phyloP scores from a whole-genome alignment of 2,113 vertebrate genomes.

The Pelusios castaneus region DNA sequence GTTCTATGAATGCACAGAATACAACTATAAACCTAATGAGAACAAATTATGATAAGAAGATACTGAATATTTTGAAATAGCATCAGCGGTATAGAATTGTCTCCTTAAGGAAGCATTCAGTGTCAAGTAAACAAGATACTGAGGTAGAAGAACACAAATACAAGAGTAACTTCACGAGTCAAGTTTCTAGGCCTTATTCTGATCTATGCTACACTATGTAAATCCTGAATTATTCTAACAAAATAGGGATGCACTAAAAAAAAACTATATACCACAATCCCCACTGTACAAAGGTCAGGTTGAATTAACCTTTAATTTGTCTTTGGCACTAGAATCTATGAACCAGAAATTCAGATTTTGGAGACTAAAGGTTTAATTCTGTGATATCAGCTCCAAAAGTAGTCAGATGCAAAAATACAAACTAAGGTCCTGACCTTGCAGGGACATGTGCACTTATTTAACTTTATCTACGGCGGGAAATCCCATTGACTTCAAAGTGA shows the following conservation, averaged over 20 bases:
- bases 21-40: neutral
- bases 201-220: neutral
- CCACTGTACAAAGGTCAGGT: neutral
- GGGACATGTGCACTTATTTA: neutral
- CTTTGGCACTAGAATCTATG: neutral
- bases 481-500: neutral
- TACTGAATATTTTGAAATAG: neutral
- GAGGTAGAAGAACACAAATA: neutral
- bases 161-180: fast-evolving
- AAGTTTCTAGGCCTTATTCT: neutral
- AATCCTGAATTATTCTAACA: neutral
- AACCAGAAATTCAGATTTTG: neutral
- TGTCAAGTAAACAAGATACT: neutral
- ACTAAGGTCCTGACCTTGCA: neutral
- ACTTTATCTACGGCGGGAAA: neutral
- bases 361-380: neutral
- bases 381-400: neutral
- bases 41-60: neutral
- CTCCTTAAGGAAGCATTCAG: neutral
- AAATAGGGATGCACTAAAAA: neutral
- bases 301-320: neutral
- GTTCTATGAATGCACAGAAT: neutral
- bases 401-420: fast-evolving
- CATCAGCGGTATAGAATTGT: neutral
- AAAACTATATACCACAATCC: neutral